A percentile compares a stretch with the other conserved stretches of the same genome.
These are phyloP conservation scores for Enteromius fasciolatus DNA, from an alignment of 2,797 vertebrate genomes.

Conservation along the genomic window DNA sequence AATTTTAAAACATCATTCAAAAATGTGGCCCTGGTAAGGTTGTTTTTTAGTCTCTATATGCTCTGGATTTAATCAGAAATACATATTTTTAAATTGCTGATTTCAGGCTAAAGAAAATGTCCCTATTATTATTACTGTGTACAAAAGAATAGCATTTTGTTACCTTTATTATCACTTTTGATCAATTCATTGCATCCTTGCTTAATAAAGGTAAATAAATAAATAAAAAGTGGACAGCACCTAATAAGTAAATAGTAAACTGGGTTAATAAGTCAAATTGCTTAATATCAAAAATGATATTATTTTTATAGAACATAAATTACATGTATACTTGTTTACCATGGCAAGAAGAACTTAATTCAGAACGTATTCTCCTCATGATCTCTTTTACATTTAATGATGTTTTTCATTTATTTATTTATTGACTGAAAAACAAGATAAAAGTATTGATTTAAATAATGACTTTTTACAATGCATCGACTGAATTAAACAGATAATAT, in stretches of 20 bases:
- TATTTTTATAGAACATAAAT: background rate
- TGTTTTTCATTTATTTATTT: background rate
- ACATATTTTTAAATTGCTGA: background rate
- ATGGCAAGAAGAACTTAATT: background rate
- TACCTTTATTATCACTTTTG: background rate
- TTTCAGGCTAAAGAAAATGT: background rate
- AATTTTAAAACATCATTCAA: background rate
- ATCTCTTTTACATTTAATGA: background rate
- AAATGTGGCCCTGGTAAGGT: background rate
- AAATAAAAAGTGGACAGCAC: too few relatives aligned
- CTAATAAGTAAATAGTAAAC: too few relatives aligned
- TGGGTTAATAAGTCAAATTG: background rate
- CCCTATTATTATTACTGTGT: background rate
- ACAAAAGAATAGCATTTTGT: background rate
- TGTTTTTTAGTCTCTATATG: background rate
- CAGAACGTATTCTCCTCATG: background rate
- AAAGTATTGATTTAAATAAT: background rate
- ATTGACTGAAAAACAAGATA: conserved; percentile 36
- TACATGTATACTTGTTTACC: background rate
- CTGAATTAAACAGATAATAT: background rate
- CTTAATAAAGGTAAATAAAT: too few relatives aligned
- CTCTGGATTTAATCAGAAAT: background rate
- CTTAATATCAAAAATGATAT: background rate
- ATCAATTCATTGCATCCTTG: background rate
- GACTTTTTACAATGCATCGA: background rate